Conservation (phyloP, 2,113 vertebrate genomes). For the Sorex fumeus region DNA sequence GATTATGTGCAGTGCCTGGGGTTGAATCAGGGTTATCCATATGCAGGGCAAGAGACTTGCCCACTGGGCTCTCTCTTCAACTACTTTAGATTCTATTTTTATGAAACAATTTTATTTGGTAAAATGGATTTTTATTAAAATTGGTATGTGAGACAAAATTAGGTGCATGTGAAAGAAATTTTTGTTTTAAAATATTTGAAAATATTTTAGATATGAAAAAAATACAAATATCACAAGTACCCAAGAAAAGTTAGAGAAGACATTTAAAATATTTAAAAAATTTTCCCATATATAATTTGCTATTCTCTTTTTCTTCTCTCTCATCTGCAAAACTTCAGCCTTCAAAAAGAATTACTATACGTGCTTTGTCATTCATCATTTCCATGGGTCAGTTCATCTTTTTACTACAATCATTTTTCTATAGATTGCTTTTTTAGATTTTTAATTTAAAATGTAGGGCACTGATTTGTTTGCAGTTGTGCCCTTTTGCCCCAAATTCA, state of each 20-base stretch:
- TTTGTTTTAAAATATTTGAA: neutral
- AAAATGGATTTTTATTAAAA: neutral
- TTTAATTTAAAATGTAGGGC: neutral
- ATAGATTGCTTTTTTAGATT: neutral
- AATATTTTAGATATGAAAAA: slow-evolving; percentile 3
- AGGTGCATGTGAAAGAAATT: neutral
- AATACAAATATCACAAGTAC: neutral
- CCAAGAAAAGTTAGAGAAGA: neutral
- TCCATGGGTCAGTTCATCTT: neutral
- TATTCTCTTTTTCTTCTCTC: neutral
- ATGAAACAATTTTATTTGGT: neutral
- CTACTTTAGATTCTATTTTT: neutral
- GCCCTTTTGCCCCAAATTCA: neutral
- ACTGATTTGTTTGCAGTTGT: neutral
- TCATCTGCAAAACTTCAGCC: neutral
- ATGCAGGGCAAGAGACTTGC: too few relatives aligned
- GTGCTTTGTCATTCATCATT: neutral
- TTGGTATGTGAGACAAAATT: neutral
- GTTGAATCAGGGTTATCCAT: too few relatives aligned
- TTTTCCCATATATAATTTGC: neutral
- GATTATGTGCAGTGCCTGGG: too few relatives aligned
- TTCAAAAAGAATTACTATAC: neutral
- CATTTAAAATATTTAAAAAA: neutral
- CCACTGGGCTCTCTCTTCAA: neutral
- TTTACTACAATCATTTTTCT: neutral